Evolutionary conservation across 1,140 invertebrate species (phyloP).

Genomic region (Ceratitis capitata): DNA sequence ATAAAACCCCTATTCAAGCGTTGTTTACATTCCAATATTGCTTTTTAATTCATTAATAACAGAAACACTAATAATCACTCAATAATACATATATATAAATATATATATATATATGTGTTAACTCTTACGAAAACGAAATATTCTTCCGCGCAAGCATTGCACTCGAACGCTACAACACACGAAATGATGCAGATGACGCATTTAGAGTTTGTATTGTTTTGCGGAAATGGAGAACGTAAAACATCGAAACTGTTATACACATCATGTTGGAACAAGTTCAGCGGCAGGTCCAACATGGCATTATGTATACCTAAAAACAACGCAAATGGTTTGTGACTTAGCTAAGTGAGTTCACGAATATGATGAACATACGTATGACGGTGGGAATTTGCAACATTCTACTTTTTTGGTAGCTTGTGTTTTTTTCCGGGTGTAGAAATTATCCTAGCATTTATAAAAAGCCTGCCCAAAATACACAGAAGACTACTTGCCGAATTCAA

Average conservation of each 20-base stretch:
- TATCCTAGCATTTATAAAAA: too few species aligned
- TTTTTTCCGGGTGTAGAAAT: too few species aligned
- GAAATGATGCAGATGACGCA: not conserved
- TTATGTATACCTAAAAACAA: too few species aligned
- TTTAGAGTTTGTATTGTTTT: conserved; percentile 6
- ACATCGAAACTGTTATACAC: not conserved
- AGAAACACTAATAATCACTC: too few species aligned
- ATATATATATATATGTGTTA: not conserved
- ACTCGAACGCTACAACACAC: not conserved
- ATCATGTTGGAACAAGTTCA: too few species aligned
- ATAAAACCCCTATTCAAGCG: not conserved
- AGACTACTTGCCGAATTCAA: too few species aligned
- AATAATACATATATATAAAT: not conserved
- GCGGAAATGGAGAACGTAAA: not conserved
- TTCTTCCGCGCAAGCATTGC: not conserved
- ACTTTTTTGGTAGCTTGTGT: too few species aligned
- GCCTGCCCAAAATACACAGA: too few species aligned
- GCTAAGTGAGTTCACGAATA: not conserved
- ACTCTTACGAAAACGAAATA: not conserved
- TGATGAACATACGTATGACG: not conserved
- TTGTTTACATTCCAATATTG: not conserved
- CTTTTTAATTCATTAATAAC: too few species aligned
- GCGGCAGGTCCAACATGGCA: too few species aligned
- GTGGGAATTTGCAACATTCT: too few species aligned
- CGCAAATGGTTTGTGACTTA: not conserved